A percentile compares a stretch with the other conserved stretches of the same genome.
Evolutionary conservation across 2,888 invertebrate species (phyloP).

Genomic region (Ormyrus thymus): DNA sequence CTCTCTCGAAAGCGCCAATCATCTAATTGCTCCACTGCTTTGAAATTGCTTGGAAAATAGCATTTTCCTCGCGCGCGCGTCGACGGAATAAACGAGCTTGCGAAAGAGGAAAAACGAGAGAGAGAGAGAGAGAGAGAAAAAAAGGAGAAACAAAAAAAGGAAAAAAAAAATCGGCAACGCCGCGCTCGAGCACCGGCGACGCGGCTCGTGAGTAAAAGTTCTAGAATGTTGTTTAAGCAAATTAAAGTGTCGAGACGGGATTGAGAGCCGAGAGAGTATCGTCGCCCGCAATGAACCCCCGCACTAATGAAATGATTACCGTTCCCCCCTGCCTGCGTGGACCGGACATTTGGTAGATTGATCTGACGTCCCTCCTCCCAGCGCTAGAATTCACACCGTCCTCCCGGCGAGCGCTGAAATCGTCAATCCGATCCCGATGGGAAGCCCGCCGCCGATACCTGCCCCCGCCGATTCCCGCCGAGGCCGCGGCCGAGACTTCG

Average conservation of each 20-base stretch:
- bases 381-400: constrained; percentile 31
- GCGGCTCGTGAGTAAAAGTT: not conserved
- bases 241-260: constrained; percentile 39
- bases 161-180: too few species aligned
- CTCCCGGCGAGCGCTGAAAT: constrained; percentile 27
- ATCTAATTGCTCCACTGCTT: not conserved
- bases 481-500: too few species aligned
- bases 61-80: too few species aligned
- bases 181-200: too few species aligned
- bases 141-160: too few species aligned
- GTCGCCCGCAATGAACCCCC: constrained; percentile 50
- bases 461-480: not conserved
- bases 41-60: too few species aligned
- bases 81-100: too few species aligned
- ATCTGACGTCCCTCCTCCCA: constrained; percentile 60
- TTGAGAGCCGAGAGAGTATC: not conserved
- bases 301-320: constrained; percentile 59
- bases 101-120: too few species aligned
- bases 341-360: constrained; percentile 74
- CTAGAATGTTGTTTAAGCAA: constrained; percentile 36
- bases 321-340: constrained; percentile 65
- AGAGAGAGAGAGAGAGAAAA: too few species aligned
- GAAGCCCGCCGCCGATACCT: constrained; percentile 13
- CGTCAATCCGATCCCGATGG: constrained; percentile 17
- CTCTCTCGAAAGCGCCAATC: not conserved